Conservation (phyloP, 2,113 vertebrate genomes). For the Engraulis encrasicolus region DNA sequence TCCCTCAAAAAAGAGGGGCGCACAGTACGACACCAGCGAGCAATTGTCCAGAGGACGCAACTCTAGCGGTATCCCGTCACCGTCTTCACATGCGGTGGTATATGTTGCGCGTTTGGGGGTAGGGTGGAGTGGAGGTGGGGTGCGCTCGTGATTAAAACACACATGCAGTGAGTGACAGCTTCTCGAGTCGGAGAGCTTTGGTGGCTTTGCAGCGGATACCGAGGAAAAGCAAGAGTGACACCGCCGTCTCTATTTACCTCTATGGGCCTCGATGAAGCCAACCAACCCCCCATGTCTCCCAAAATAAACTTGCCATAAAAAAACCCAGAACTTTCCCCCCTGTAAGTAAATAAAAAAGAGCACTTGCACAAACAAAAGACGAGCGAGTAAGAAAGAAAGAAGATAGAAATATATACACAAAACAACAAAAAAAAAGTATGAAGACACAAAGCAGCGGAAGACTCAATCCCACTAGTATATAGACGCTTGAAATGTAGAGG, state of each 20-base stretch:
- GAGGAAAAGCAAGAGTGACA: slow-evolving; percentile 25
- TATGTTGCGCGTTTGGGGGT: no score
- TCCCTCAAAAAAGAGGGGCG: slow-evolving; percentile 66
- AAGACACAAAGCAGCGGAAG: slow-evolving; percentile 61
- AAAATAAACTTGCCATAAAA: slow-evolving; percentile 15
- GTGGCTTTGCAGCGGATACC: not conserved
- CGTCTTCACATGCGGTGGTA: no score
- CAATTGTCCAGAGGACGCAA: slow-evolving; percentile 78
- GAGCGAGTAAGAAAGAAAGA: slow-evolving; percentile 51
- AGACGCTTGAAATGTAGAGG: slow-evolving; percentile 44
- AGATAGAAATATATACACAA: slow-evolving; percentile 68
- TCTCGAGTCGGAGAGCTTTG: slow-evolving; percentile 63
- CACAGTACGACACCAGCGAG: slow-evolving; percentile 70
- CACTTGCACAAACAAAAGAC: not conserved
- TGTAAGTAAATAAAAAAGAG: slow-evolving; percentile 54
- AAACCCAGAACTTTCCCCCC: slow-evolving; percentile 2
- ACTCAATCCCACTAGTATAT: slow-evolving; percentile 70
- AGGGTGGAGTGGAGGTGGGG: no score
- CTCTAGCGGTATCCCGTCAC: slow-evolving; percentile 75
- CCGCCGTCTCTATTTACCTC: slow-evolving; percentile 37
- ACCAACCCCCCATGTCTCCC: not conserved
- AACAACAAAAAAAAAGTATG: slow-evolving; percentile 74
- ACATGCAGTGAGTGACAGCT: slow-evolving; percentile 73
- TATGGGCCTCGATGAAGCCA: slow-evolving; percentile 23
- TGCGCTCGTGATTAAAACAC: slow-evolving; percentile 78